phyloP scores from a whole-genome alignment of 2,888 invertebrate species.

The Caenorhabditis parvicauda region DNA sequence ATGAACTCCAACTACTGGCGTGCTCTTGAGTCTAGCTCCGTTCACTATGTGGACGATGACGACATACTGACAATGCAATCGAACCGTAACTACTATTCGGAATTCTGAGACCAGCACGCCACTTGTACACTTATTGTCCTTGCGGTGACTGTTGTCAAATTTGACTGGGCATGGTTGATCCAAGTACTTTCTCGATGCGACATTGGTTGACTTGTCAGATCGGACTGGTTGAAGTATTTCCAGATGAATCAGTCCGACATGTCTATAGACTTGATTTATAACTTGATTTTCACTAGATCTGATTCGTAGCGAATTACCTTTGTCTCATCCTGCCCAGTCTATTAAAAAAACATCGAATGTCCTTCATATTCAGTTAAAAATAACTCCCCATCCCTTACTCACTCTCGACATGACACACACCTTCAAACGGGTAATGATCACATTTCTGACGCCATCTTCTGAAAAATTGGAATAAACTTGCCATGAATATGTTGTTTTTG shows the following conservation, averaged over 20 bases:
- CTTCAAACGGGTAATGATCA: no score
- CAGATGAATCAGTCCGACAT: no score
- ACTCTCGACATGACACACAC: no score
- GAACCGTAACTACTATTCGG: conserved; percentile 48
- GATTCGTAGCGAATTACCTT: no score
- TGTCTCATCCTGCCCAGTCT: no score
- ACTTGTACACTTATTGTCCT: neutral
- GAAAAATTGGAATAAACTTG: no score
- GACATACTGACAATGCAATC: conserved; percentile 39
- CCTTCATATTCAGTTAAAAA: no score
- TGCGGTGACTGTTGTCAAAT: neutral
- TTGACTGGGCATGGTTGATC: neutral
- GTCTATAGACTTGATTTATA: neutral
- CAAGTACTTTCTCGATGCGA: neutral
- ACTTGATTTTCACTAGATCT: neutral
- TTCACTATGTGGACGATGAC: conserved; percentile 48
- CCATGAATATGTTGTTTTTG: no score
- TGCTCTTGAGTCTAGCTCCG: conserved; percentile 36
- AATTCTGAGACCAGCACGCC: conserved; percentile 22
- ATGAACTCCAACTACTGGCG: conserved; percentile 50
- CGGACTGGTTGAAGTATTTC: no score
- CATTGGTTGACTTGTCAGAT: neutral
- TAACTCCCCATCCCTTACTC: no score
- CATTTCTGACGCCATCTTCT: no score
- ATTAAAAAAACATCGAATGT: no score